Base-by-base conservation (phyloP, 2,113 vertebrate genomes). In the Ia io region DNA sequence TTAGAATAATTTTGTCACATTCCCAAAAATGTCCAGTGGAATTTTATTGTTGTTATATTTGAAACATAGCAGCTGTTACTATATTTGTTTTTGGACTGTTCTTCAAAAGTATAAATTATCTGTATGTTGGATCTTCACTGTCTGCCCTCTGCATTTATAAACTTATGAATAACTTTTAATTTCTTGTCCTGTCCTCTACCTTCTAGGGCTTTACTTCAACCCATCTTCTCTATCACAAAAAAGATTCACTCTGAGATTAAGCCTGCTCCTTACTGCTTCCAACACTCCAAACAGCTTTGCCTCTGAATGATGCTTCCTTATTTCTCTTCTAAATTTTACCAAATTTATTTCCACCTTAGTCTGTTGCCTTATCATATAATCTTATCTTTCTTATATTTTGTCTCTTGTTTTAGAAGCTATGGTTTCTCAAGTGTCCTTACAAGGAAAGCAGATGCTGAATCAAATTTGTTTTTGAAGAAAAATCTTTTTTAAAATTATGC, bases 1-100 rank as follows among this genome's bases (percentile, higher is more conserved):
- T 97, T 28, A 79, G 73, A 96, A 84, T 37, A 17, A 30, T 56
- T 76, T 47, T 91, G 78, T 59, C 78, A 88, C 56, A 69, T n/a
- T 77, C 88, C 88, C 37, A 23, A 77, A 73, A 77, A 84, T 32
- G 13, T 65, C 47, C 23, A 3, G 69, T 40, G 77, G 40, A 73
- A 49, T 59, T 25, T 9, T 69, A 53, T 25, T 69, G 35, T 44
- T 93, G 49, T 93, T 65, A 40, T 71, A 77, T 73, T 44, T 69
- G 67, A 96, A 92, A 78, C 73, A 76, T 30, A 35, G 25, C 78
- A 93, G 89, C 56, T 93, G 86, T n/a, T 74, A 23, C 35, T 78
- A 25, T n/a, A 8, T 74, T 84, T 93, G 84, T 25, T 83, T 86
- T 79, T 76, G 87, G 37, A 11, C 9, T 89, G 63, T 44, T 69